Evolutionary conservation across 1,140 invertebrate species (phyloP).

Genomic region (Cyclargus thomasi): DNA sequence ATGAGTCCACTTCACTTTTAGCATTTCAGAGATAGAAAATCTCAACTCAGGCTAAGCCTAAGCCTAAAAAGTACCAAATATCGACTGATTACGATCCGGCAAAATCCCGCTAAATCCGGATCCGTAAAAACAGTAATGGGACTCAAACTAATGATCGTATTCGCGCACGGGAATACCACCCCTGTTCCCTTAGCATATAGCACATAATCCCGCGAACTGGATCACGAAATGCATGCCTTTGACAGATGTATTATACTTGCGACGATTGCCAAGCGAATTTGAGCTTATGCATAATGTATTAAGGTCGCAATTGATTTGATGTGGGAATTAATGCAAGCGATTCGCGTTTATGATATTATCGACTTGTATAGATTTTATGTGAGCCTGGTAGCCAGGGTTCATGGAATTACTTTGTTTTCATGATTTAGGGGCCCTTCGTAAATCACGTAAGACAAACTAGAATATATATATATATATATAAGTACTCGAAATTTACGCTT

Average conservation of each 20-base stretch:
- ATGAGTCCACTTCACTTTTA: too few relatives aligned
- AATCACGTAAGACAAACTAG: too few relatives aligned
- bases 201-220: not conserved
- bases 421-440: too few relatives aligned
- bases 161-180: not conserved
- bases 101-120: constrained; percentile 42
- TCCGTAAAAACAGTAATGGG: constrained; percentile 38
- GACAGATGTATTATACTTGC: constrained; percentile 40
- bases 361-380: constrained; percentile 1
- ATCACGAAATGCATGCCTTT: constrained; percentile 37
- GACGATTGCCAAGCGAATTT: constrained; percentile 16
- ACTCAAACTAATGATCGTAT: constrained; percentile 50
- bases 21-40: too few relatives aligned
- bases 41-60: not conserved
- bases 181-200: not conserved
- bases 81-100: constrained; percentile 28
- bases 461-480: too few relatives aligned
- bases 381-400: not conserved
- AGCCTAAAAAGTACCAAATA: not conserved
- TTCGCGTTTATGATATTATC: constrained; percentile 3
- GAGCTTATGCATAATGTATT: constrained; percentile 18
- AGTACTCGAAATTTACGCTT: too few relatives aligned
- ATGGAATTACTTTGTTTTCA: not conserved
- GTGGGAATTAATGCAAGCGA: not conserved
- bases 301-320: constrained; percentile 23